Base-by-base conservation (phyloP, 2,113 vertebrate species). In the Ceyx cyanopectus region DNA sequence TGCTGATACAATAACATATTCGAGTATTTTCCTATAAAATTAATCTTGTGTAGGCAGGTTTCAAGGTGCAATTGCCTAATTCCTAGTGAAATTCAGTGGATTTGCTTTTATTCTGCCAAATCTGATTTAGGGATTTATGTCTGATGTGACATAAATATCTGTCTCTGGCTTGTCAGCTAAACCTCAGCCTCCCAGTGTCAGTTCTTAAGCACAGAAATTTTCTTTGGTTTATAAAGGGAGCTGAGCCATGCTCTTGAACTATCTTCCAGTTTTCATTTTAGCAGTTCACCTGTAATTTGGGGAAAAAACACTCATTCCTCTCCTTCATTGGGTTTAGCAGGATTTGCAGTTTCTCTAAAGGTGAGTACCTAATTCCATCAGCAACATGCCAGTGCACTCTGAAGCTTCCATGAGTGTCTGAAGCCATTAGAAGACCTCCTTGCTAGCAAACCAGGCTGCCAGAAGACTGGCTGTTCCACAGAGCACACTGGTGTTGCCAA, bases 381-480 rank as follows among this genome's bases (percentile, higher is more conserved):
- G 60, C 20, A 73, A 41, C 84, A 77, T 89, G 75, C 56, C 9
- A 30, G 13, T 62, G 67, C 9, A 37, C 24, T 94, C 9, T 24
- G 54, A 85, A 82, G 46, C 60, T 66, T 85, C 92, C 23, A 20
- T 11, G 60, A 77, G 21, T 56, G 32, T 89, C 78, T 79, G 82
- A 58, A 89, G 51, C 67, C 70, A 66, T 0, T 87, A 91, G 84
- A 87, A 89, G 89, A 76, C 50, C 81, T 85, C 5, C 5, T 73
- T 77, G 30, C 91, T 84, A 34, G 1, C 91, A 79, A 80, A 87
- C 45, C 0, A 0, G 32, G 27, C 63, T 95, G 81, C 86, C 85
- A 89, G 51, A 87, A 80, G 51, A 58, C 78, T 94, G 81, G 46
- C 48, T 91, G 77, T 80, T 85, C 75, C 82, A 11, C 90, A 77